Base-by-base conservation (phyloP, 2,888 invertebrate genomes). In the Bibio marci region DNA sequence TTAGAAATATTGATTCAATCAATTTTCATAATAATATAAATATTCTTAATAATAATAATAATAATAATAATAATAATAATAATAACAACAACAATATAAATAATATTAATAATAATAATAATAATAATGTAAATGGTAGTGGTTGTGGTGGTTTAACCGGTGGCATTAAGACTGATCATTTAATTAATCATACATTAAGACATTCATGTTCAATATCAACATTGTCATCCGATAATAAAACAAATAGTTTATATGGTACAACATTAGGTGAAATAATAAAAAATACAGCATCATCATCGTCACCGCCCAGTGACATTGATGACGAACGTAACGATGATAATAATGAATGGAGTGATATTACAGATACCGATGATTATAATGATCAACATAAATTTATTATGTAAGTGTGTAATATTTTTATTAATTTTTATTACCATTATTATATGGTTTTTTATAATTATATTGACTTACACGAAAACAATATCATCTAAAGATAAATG, bases 1-100 rank as follows among this genome's bases (percentile, higher is more conserved):
- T 73, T 43, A 73, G 71, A 48, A 68, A 69, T 33, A 56, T 57
- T 2, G 70, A 70, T 39, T 63, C 57, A 1, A 54, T 53, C 2
- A 66, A 69, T 0, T 50, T 55, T 26, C 55, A 55, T 43, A 59
- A 60, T 39, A 61, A 61, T 22, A 33, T 40, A 30, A 35, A 41
- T 37, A 22, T 22, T 6, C 4, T 6, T 6, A 22, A 22, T 22
- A 22, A 62, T 40, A 62, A 62, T 44, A 59, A 57, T 39, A 61
- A 61, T 15, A 50, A 52, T 12, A 52, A 58, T 11, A 37, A 35
- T 15, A 33, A 41, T 12, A 41, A 25, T 28, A 34, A 37, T 14
- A 10, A 4, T 12, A 30, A 30, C 3, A n/a, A 13, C 3, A n/a
- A 30, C 7, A 14, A 6, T 7, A 3, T 13, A 30, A 30, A 30